Conservation (phyloP, 2,888 invertebrate genomes). For the Lapara coniferarum region DNA sequence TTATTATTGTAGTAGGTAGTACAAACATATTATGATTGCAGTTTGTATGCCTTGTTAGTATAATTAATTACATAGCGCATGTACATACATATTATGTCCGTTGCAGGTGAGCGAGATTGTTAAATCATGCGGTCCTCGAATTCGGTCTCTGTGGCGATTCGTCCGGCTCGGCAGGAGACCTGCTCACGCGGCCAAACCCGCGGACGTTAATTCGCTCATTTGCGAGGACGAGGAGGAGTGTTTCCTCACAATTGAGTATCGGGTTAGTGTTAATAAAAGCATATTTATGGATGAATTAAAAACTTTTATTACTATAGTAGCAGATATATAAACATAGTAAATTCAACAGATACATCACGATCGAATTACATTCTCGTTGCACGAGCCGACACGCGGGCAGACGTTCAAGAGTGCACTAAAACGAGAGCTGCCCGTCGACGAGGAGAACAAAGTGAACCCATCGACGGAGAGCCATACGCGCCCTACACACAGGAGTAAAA, state of each 20-base stretch:
- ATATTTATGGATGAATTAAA: constrained; percentile 15
- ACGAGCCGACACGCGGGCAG: constrained; percentile 74
- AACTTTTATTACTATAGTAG: not conserved
- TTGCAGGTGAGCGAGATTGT: constrained; percentile 68
- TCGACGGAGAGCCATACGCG: constrained; percentile 44
- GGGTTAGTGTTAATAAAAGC: constrained; percentile 51
- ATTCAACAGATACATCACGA: constrained; percentile 71
- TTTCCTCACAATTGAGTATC: constrained; percentile 71
- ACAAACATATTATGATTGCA: too few species aligned
- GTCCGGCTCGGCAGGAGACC: constrained; percentile 66
- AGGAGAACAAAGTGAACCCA: constrained; percentile 46
- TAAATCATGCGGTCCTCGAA: constrained; percentile 68
- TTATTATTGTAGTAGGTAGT: too few species aligned
- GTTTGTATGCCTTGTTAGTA: too few species aligned
- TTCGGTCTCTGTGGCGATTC: constrained; percentile 76
- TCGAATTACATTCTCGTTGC: constrained; percentile 74
- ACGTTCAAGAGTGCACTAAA: constrained; percentile 76
- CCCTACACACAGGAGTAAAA: constrained; percentile 48
- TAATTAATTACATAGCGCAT: not conserved
- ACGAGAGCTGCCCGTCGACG: constrained; percentile 55
- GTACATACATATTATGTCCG: not conserved
- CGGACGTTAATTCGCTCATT: constrained; percentile 74
- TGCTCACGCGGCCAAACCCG: constrained; percentile 64
- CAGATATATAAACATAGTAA: constrained; percentile 16
- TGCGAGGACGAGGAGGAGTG: constrained; percentile 79